phyloP scores from a whole-genome alignment of 2,888 invertebrate species.

The Cheilosia urbana region DNA sequence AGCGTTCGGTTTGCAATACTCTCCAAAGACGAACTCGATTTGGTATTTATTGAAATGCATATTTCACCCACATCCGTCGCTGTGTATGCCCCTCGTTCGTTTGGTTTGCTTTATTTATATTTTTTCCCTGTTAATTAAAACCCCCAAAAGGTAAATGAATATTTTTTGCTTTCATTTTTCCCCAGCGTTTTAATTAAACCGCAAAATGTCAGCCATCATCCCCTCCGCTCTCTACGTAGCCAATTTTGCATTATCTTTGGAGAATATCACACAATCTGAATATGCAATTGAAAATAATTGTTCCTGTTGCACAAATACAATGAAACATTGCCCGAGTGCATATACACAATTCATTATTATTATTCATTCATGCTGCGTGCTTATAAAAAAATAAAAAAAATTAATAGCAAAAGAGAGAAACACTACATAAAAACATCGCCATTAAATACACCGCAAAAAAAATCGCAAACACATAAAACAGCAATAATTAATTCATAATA shows the following conservation, averaged over 20 bases:
- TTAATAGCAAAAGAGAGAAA: conserved; percentile 43
- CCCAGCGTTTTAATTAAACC: conserved; percentile 71
- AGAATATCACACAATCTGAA: conserved; percentile 62
- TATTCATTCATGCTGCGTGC: background rate
- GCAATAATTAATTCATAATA: conserved; percentile 73
- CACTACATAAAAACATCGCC: conserved; percentile 37
- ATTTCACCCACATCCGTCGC: conserved; percentile 27
- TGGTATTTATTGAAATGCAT: conserved; percentile 51
- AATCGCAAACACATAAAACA: conserved; percentile 16
- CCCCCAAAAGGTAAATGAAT: conserved; percentile 67
- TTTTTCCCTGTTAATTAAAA: conserved; percentile 64
- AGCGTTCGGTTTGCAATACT: conserved; percentile 12
- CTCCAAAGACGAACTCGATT: conserved; percentile 16
- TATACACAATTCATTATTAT: background rate
- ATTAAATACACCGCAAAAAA: conserved; percentile 42
- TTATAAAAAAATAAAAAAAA: conserved; percentile 4
- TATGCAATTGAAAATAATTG: conserved; percentile 52
- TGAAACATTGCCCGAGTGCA: conserved; percentile 3
- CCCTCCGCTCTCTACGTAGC: conserved; percentile 25
- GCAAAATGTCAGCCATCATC: conserved; percentile 43
- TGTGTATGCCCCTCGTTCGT: conserved; percentile 17
- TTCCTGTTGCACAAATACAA: conserved; percentile 16
- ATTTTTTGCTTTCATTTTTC: conserved; percentile 15
- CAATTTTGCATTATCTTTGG: conserved; percentile 59
- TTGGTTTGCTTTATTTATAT: background rate